Evolutionary conservation across 1,140 invertebrate genomes (phyloP).

Genomic region (Prorops nasuta): DNA sequence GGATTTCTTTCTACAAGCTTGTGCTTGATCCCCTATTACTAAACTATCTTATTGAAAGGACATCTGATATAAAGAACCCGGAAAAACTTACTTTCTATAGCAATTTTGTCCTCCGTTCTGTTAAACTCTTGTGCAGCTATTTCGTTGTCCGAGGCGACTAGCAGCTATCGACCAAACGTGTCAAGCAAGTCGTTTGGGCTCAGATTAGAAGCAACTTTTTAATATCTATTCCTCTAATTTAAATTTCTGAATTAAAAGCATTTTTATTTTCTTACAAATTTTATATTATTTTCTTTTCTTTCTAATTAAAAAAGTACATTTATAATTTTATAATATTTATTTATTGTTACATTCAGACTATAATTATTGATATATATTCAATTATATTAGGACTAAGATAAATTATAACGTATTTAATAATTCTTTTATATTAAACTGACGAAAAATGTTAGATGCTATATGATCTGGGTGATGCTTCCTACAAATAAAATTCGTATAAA

Average conservation of each 20-base stretch:
- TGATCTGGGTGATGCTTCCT: no score
- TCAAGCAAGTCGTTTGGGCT: constrained; percentile 1
- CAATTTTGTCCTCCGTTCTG: no score
- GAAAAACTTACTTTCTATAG: no score
- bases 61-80: background rate
- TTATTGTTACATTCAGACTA: background rate
- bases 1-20: background rate
- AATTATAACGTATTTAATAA: background rate
- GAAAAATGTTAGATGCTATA: background rate
- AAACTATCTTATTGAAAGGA: background rate
- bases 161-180: constrained; percentile 34
- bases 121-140: no score
- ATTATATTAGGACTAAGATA: background rate
- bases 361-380: background rate
- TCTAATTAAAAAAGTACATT: background rate
- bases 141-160: constrained; percentile 26
- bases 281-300: background rate
- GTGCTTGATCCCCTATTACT: background rate
- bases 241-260: constrained; percentile 9
- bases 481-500: no score
- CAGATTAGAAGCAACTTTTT: no score
- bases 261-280: background rate
- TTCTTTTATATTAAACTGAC: background rate
- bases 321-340: background rate
- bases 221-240: no score